Base-by-base conservation (phyloP, 1,140 invertebrate genomes). In the Drosophila littoralis region DNA sequence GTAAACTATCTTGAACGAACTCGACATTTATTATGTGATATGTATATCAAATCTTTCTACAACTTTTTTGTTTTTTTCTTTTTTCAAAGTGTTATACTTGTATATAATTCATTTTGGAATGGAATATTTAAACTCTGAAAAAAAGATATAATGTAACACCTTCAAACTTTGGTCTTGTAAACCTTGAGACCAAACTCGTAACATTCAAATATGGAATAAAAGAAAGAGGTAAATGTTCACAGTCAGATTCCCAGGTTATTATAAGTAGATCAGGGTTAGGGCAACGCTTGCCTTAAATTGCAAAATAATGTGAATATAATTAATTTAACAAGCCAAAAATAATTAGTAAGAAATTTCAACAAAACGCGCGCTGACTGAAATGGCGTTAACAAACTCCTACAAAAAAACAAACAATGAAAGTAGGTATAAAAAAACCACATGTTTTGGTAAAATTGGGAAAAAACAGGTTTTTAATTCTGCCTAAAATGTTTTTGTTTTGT, bases 391-490 rank as follows among this genome's bases (percentile, higher is more conserved):
- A 13, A 43, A 42, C 15, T 57, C 8, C 38, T 6, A 15, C 22
- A 17, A 22, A 22, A 7, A 13, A 32, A 38, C 6, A 52, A 54
- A 45, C 13, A 50, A 51, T 35, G 6, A 50, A 33, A 33, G 17
- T 10, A 45, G n/a, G n/a, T n/a, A n/a, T n/a, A 12, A 33, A 40
- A 38, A 48, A 64, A 9, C 17, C 38, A 10, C 17, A 13, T 48
- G 17, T 36, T 63, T 50, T 58, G 55, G 32, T 22, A 17, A 9
- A 42, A 65, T n/a, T n/a, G 12, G 43, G 40, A 36, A 38, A 54
- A 66, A 74, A 74, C 71, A 12, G 71, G 71, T 74, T 74, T 60
- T 46, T 10, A 28, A 52, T 57, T 46, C 33, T 52, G 17, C 7
- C 42, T 57, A 48, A 57, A 48, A 12, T 28, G 12, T 48, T 10